A percentile compares a stretch with the other conserved stretches of the same genome.
Conservation (phyloP, 2,797 vertebrate species). For the Ciconia nigra region DNA sequence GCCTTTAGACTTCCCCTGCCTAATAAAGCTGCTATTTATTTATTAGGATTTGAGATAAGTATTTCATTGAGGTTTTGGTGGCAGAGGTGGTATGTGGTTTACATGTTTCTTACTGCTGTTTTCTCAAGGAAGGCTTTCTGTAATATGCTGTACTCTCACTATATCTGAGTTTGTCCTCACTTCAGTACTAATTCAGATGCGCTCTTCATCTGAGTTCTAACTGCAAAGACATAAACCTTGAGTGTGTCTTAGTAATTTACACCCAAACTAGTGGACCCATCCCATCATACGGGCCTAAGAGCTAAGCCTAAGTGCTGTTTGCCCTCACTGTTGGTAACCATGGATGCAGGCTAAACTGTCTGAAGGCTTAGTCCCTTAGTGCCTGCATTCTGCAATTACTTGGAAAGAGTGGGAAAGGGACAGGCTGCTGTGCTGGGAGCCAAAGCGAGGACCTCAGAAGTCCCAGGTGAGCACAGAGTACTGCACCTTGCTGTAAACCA, state of each 20-base stretch:
- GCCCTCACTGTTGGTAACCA: background rate
- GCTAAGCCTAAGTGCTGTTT: background rate
- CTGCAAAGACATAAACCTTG: background rate
- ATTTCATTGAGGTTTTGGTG: background rate
- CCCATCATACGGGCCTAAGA: background rate
- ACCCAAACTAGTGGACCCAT: background rate
- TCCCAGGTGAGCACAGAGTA: background rate
- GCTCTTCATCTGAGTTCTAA: background rate
- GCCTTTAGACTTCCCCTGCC: background rate
- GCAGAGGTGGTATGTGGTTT: background rate
- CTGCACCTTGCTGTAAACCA: background rate
- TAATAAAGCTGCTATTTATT: background rate
- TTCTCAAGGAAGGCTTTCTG: background rate
- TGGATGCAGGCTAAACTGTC: background rate
- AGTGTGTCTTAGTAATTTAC: background rate
- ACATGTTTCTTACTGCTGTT: background rate
- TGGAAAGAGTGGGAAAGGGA: background rate
- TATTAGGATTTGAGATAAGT: background rate
- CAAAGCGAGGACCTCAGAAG: background rate
- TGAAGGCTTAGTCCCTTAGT: background rate
- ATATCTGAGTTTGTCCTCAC: background rate
- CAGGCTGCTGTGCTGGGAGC: background rate
- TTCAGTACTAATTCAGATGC: background rate
- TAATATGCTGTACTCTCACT: background rate
- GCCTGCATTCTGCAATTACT: background rate